These are phyloP conservation scores for Caranx melampygus DNA, from an alignment of 2,113 vertebrate genomes.

Conservation along the genomic window DNA sequence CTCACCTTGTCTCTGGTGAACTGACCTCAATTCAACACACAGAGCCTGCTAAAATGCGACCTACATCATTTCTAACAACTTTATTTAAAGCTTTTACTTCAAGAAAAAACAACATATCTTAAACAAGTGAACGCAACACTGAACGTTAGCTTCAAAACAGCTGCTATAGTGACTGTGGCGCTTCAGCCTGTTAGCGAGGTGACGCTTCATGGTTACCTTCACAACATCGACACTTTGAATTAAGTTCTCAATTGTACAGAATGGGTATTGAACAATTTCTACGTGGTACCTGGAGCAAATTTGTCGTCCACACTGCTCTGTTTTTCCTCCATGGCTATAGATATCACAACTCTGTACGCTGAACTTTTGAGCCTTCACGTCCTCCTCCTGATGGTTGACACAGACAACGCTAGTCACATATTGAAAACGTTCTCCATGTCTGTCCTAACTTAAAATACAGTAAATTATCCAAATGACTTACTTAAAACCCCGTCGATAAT, in stretches of 20 bases:
- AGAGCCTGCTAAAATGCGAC: background rate
- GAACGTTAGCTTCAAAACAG: slow-evolving; percentile 26
- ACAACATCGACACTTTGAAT: background rate
- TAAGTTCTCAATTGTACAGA: too few species aligned
- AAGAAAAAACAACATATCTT: background rate
- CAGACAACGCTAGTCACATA: background rate
- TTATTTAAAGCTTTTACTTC: background rate
- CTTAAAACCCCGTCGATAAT: background rate
- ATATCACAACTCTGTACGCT: slow-evolving; percentile 37
- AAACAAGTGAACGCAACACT: background rate
- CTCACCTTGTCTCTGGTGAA: slow-evolving; percentile 18
- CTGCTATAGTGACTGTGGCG: background rate
- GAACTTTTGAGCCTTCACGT: slow-evolving; percentile 70
- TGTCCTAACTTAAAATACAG: background rate
- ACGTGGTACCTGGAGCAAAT: slow-evolving; percentile 64
- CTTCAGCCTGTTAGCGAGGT: background rate
- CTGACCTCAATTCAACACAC: slow-evolving; percentile 43
- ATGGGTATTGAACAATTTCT: background rate
- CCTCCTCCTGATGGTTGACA: background rate
- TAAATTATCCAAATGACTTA: background rate
- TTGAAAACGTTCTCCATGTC: too few species aligned
- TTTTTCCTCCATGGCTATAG: slow-evolving; percentile 66
- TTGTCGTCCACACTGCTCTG: background rate
- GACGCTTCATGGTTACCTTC: background rate
- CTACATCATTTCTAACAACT: background rate